Evolutionary conservation across 2,113 vertebrate genomes (phyloP), one percentile per base, ranked within the genome.

Genomic region (Stigmatopora argus): DNA sequence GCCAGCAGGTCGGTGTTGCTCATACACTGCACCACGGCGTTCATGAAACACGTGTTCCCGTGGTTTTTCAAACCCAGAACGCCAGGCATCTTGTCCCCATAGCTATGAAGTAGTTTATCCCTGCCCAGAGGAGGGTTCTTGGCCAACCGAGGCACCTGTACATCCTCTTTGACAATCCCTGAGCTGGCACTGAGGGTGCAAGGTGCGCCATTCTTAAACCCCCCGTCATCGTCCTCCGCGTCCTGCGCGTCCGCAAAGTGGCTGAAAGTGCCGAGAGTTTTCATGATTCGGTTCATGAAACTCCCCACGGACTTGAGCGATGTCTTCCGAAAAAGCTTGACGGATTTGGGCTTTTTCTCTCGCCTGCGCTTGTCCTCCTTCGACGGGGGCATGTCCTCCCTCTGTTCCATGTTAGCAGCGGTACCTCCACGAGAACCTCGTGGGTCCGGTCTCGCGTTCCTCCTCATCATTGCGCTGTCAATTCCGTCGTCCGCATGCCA

Each of bases 1-100:
- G 95, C 94, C 65, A 97, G 91, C 73, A 95, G 89, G 73, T 95
- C 94, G 0, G 95, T 96, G 90, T 97, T 94, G 86, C 94, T 97
- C 86, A 97, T 73, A 66, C 95, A 97, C 91, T 97, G 95, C 74
- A 96, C 93, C 85, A 94, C 94, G 1, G 95, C 95, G 83, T 97
- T 97, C 93, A 97, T 94, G 88, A 96, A 97, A 69, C 95, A 97
- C 84, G 94, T 96, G 90, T 97, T 96, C 17, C 95, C 94, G 82
- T 95, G 95, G 85, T 97, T 97, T 64, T 94, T 95, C 85, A 96
- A 84, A 35, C 95, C 94, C 80, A 92, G 88, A 0, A 92, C 93
- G 0, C 94, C 94, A 0, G 94, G 94, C 26, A 88, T 83, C 67
- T 89, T 91, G 64, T 89, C 90, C 12, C 90, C 90, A 58, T 84